Evolutionary conservation across 2,797 vertebrate species (phyloP).

Genomic region (Pseudomugil gertrudae): DNA sequence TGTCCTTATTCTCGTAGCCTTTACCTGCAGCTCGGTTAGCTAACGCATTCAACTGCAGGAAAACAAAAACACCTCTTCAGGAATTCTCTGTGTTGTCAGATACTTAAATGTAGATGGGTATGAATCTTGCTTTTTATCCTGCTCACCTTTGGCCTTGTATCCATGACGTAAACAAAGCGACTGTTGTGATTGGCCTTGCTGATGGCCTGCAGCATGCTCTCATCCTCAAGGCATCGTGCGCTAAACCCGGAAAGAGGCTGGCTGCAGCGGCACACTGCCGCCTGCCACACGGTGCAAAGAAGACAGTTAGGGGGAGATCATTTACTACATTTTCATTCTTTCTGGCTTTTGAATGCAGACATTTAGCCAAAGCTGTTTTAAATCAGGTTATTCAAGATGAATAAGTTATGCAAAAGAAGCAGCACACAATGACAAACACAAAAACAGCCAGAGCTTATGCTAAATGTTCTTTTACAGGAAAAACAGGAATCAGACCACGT

Average conservation of each 20-base stretch:
- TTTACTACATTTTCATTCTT: no score
- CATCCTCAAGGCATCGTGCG: constrained; percentile 95
- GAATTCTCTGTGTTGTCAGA: no score
- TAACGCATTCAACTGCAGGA: constrained; percentile 90
- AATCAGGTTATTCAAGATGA: background rate
- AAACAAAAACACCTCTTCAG: no score
- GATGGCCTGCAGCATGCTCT: constrained; percentile 95
- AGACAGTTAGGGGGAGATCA: background rate
- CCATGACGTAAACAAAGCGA: constrained; percentile 94
- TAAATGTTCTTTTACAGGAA: background rate
- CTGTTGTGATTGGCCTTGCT: constrained; percentile 94
- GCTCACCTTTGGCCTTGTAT: constrained; percentile 93
- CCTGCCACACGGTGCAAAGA: constrained; percentile 72
- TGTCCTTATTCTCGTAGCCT: constrained; percentile 98
- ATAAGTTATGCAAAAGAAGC: background rate
- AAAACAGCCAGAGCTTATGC: background rate
- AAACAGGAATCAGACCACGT: background rate
- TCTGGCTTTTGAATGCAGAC: background rate
- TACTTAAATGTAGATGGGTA: no score
- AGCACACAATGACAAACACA: no score
- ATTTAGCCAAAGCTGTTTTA: background rate
- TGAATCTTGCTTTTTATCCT: no score
- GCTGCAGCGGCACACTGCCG: constrained; percentile 96
- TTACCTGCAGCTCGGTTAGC: constrained; percentile 99
- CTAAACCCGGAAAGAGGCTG: constrained; percentile 98